A percentile compares a stretch with the other conserved stretches of the same genome.
These are phyloP conservation scores for Apaloderma vittatum DNA, from an alignment of 2,113 vertebrate species.

Conservation along the genomic window DNA sequence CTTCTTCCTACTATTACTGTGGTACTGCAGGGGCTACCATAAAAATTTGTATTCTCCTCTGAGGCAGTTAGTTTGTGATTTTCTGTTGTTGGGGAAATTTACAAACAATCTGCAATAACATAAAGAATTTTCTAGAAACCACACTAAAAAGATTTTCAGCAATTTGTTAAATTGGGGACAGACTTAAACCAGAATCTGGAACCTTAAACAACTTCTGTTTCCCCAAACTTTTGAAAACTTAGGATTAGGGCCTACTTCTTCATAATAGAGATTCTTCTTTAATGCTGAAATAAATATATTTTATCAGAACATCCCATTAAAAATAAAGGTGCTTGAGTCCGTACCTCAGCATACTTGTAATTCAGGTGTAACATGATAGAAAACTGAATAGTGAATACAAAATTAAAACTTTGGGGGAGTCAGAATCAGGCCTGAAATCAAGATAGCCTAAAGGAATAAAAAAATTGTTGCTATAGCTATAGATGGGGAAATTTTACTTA, in stretches of 20 bases:
- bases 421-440: background rate
- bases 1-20: background rate
- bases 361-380: background rate
- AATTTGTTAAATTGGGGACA: background rate
- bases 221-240: background rate
- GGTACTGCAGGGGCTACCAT: background rate
- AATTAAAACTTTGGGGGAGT: background rate
- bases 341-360: background rate
- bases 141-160: background rate
- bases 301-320: rapidly evolving
- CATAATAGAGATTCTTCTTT: background rate
- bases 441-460: background rate
- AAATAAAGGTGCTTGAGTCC: background rate
- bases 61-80: background rate
- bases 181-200: background rate
- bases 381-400: background rate
- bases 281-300: background rate
- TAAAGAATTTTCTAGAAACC: background rate
- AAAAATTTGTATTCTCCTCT: background rate
- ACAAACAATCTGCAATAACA: background rate
- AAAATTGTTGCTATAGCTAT: background rate
- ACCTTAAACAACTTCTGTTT: background rate
- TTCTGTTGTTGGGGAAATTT: background rate
- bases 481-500: background rate
- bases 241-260: background rate